These are phyloP conservation scores for Drosophila kambysellisi DNA, from an alignment of 2,888 invertebrate species.

Conservation along the genomic window DNA sequence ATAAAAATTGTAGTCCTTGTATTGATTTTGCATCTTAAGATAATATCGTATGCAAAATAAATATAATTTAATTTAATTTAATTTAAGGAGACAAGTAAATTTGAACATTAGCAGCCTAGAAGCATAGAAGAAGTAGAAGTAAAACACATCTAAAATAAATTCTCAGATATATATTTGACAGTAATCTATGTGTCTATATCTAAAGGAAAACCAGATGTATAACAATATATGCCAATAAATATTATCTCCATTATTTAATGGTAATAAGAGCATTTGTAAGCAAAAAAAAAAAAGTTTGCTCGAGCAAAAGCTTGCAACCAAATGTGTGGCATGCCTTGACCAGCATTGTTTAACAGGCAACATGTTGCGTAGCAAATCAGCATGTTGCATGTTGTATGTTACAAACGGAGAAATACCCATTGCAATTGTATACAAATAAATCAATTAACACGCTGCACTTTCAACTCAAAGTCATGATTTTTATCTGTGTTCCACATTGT, in stretches of 20 bases:
- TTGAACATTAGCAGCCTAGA: neutral
- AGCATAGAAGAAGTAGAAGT: neutral
- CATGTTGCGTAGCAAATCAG: neutral
- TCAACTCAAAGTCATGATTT: conserved; percentile 41
- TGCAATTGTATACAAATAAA: neutral
- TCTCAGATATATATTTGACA: neutral
- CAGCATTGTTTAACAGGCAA: neutral
- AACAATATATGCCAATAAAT: neutral
- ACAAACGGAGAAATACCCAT: neutral
- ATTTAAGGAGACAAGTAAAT: neutral
- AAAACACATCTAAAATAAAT: neutral
- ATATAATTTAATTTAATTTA: neutral
- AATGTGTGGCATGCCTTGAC: neutral
- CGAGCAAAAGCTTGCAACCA: neutral
- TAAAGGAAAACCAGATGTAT: neutral
- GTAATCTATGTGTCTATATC: neutral
- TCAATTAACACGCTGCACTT: conserved; percentile 40
- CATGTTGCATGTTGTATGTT: neutral
- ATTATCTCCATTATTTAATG: neutral
- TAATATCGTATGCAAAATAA: neutral
- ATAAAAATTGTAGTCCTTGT: neutral
- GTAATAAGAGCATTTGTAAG: neutral
- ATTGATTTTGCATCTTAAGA: neutral
- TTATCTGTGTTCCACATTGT: conserved; percentile 63
- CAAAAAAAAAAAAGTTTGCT: neutral